These are phyloP conservation scores for Turritopsis rubra DNA, from an alignment of 30 jellyfish, hydroid and myxozoan species.

Conservation along the genomic window DNA sequence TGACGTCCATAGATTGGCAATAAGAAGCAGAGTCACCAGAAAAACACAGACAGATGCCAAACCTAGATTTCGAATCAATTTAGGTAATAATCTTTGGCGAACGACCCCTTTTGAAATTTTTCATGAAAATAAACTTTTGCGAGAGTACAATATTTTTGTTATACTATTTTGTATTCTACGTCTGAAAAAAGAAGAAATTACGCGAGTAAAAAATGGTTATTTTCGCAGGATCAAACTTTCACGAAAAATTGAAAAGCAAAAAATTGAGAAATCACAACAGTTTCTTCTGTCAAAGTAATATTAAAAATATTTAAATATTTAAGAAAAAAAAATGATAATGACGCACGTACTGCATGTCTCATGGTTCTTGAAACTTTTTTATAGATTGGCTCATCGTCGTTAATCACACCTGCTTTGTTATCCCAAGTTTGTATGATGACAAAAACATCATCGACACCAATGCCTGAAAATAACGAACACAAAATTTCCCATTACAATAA, in stretches of 20 bases:
- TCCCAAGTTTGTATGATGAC: constrained; percentile 79
- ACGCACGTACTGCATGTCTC: constrained; percentile 60
- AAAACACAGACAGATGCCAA: constrained; percentile 65
- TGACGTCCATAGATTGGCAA: constrained; percentile 67
- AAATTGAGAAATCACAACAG: neutral
- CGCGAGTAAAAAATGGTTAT: no score
- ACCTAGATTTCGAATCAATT: constrained; percentile 54
- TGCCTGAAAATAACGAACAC: constrained; percentile 34
- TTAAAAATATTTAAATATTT: no score
- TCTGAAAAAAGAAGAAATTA: no score
- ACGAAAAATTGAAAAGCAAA: constrained; percentile 32
- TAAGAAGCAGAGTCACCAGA: constrained; percentile 51
- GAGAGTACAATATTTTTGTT: no score
- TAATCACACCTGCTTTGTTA: constrained; percentile 24
- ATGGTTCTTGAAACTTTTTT: constrained; percentile 54
- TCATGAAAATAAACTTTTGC: no score
- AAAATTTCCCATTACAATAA: no score
- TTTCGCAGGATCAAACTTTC: constrained; percentile 7
- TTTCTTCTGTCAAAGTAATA: neutral
- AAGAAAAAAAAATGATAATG: neutral
- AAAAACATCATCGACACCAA: constrained; percentile 85
- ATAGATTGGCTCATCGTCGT: constrained; percentile 41
- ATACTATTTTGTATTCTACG: no score
- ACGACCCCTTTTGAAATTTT: no score
- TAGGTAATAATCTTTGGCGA: no score